Conservation (phyloP, 2,888 invertebrate genomes). For the Dromius quadrimaculatus region DNA sequence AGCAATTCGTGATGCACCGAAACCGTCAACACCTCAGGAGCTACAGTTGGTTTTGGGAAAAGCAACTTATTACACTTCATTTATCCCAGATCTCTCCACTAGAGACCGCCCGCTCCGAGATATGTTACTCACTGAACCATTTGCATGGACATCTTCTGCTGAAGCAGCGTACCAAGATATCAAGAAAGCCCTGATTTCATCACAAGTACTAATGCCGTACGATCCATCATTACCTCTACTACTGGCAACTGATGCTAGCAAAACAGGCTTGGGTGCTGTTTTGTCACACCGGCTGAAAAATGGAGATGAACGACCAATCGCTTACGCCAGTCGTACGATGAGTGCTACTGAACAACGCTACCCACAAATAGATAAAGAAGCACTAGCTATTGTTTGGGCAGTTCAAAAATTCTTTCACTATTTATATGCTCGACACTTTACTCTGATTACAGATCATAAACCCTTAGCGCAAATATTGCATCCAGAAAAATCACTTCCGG, state of each 20-base stretch:
- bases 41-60: too few species aligned
- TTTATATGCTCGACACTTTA: too few species aligned
- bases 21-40: constrained; percentile 41
- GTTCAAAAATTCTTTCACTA: too few species aligned
- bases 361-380: constrained; percentile 48
- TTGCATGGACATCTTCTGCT: constrained; percentile 48
- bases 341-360: constrained; percentile 30
- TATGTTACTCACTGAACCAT: constrained; percentile 10
- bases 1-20: constrained; percentile 53
- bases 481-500: too few species aligned
- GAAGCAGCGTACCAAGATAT: constrained; percentile 44
- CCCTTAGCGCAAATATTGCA: too few species aligned
- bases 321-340: constrained; percentile 53
- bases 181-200: constrained; percentile 49
- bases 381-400: too few species aligned
- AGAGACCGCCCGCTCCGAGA: constrained; percentile 50
- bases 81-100: constrained; percentile 53
- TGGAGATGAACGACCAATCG: constrained; percentile 44
- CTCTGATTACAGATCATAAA: too few species aligned
- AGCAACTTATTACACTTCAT: constrained; percentile 50
- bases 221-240: constrained; percentile 40
- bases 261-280: constrained; percentile 53
- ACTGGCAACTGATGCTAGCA: constrained; percentile 54
- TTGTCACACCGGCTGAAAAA: constrained; percentile 48
- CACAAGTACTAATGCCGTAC: constrained; percentile 54